phyloP scores from a whole-genome alignment of 2,888 invertebrate species.

The Macrophya alboannulata region DNA sequence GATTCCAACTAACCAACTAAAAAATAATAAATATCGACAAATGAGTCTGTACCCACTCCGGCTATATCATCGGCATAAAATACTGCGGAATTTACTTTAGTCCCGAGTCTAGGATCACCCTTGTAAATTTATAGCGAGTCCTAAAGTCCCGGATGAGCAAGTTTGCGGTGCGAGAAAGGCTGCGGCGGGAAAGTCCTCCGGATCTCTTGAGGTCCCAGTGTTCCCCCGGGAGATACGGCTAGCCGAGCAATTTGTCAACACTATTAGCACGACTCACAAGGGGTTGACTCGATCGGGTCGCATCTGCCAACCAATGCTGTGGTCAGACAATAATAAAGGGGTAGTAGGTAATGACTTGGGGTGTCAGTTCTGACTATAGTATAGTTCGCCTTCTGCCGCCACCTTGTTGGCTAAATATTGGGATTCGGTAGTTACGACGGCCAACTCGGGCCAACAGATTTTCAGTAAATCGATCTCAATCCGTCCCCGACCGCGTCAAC shows the following conservation, averaged over 20 bases:
- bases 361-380: constrained; percentile 2
- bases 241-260: constrained; percentile 80
- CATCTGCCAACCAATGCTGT: constrained; percentile 75
- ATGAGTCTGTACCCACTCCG: too few relatives aligned
- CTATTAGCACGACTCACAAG: constrained; percentile 76
- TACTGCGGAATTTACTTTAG: background rate
- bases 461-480: constrained; percentile 63
- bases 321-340: constrained; percentile 75
- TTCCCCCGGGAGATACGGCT: constrained; percentile 75
- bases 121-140: constrained; percentile 35
- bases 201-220: constrained; percentile 27
- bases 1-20: too few relatives aligned
- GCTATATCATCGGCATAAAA: background rate
- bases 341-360: constrained; percentile 75
- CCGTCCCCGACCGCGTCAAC: constrained; percentile 57
- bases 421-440: constrained; percentile 48
- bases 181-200: constrained; percentile 26
- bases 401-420: constrained; percentile 77
- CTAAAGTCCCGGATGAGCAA: constrained; percentile 34
- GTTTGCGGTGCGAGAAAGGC: constrained; percentile 31
- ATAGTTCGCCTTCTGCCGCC: constrained; percentile 50
- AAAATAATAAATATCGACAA: too few relatives aligned
- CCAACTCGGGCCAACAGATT: constrained; percentile 37
- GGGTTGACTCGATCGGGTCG: constrained; percentile 74
- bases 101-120: background rate